Evolutionary conservation across 2,113 vertebrate genomes (phyloP), one percentile per base, ranked within the genome.

Genomic region (Gnathonemus echidnorhynchus): DNA sequence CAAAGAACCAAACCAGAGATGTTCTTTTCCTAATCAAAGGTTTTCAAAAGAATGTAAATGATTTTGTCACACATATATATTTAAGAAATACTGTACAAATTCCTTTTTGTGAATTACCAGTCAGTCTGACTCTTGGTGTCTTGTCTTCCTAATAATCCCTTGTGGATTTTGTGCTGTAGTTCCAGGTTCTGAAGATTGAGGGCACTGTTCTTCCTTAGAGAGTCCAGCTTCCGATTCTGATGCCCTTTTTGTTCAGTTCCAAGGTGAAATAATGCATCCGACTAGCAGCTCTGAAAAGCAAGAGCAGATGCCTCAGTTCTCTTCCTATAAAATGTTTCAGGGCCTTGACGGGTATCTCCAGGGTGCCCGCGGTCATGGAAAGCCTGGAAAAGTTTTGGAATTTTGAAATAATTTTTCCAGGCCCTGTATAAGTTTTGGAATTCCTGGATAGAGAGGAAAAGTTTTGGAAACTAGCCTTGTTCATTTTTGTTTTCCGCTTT

Each of bases 261-360:
- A 94, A 96, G 90, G 92, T 93, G 94, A 96, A 95, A 93, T 96
- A 94, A 6, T 93, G 93, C 94, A 94, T 94, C n/a, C 93, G 94
- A 89, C 90, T 94, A 89, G 94, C 96, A 92, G 92, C 95, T 93
- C 96, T 96, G 92, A 8, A 93, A 94, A 0, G 93, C 35, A 94
- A 66, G 74, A 27, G 46, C 17, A 19, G 70, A 15, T 39, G 13
- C 27, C 70, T 77, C 4, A 62, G 56, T n/a, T n/a, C 7, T n/a
- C 8, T 62, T n/a, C 56, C 56, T 62, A n/a, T 62, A n/a, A 8
- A n/a, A 62, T 62, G 56, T 62, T 62, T 62, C 56, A 9, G 24
- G 56, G 3, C 56, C 24, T n/a, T n/a, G 24, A n/a, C 24, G n/a
- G 21, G 56, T 62, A 62, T 56, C 5, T 56, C 19, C 53, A 53